Evolutionary conservation across 2,113 vertebrate species (phyloP), one percentile per base, ranked within the genome.

Genomic region (Carettochelys insculpta): DNA sequence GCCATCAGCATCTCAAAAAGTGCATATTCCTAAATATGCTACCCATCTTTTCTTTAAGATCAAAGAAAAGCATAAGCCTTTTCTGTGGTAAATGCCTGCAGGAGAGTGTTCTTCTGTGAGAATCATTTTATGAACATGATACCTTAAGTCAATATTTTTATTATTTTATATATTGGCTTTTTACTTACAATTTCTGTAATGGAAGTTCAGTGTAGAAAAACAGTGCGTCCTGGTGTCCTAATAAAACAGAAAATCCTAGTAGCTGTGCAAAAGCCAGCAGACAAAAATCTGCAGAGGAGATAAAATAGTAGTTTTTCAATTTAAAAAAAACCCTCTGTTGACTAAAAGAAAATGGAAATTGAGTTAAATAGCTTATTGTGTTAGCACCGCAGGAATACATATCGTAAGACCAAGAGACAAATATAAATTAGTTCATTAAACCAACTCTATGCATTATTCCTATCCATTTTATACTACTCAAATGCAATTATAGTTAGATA

Each of bases 121-220:
- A 45, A 24, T 91, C 29, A 20, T 90, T 90, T 3, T 80, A n/a
- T 68, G 11, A 88, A 5, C 5, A 41, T 79, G 5, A 58, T 31
- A n/a, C 29, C 34, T 93, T 92, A 81, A 85, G 54, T 86, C 41
- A 71, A 27, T 79, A 77, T 91, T 92, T 90, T 20, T 93, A 58
- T 29, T 34, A 61, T 47, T 92, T 92, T 61, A 83, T 58, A 34
- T 27, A 81, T n/a, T 38, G 61, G 2, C 76, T 19, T 82, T 77
- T 87, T 16, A 90, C 22, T 51, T 87, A 56, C 13, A 81, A 29
- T 83, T 92, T 88, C 48, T 88, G 1, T 50, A 81, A 73, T 58
- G 12, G 10, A 80, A 29, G 2, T 51, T 91, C 71, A 50, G 51
- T 3, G 56, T 85, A 16, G 41, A 84, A 84, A 90, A 83, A 77